Conservation (phyloP, 2,113 vertebrate species). For the Corydoras maculifer region DNA sequence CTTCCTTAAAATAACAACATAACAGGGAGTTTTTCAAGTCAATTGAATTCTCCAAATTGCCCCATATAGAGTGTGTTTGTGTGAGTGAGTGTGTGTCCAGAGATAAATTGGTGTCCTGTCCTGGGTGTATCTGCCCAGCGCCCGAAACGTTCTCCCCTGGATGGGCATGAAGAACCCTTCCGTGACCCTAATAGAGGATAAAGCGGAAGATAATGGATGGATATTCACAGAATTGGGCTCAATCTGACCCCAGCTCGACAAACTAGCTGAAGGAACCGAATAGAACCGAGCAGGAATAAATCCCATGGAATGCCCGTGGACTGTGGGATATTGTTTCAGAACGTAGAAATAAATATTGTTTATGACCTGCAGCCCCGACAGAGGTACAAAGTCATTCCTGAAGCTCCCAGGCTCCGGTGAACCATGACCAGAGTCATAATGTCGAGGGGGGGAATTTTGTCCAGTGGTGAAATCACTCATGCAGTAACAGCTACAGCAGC, state of each 20-base stretch:
- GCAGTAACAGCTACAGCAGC: conserved; percentile 9
- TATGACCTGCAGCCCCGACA: conserved; percentile 3
- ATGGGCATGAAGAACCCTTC: too few relatives aligned
- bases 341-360: conserved; percentile 17
- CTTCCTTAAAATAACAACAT: too few relatives aligned
- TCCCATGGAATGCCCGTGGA: conserved; percentile 1
- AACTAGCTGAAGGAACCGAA: neutral
- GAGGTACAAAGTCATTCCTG: conserved; percentile 5
- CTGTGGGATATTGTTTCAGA: conserved; percentile 5
- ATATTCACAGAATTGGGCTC: neutral
- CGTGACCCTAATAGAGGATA: too few relatives aligned
- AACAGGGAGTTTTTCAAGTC: too few relatives aligned
- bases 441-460: neutral
- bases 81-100: too few relatives aligned
- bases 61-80: too few relatives aligned
- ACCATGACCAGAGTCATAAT: conserved; percentile 15
- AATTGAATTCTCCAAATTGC: too few relatives aligned
- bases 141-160: too few relatives aligned
- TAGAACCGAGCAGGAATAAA: conserved; percentile 1
- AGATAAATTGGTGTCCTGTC: too few relatives aligned
- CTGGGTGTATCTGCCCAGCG: too few relatives aligned
- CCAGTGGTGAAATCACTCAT: conserved; percentile 21
- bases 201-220: too few relatives aligned
- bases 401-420: conserved; percentile 6
- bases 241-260: neutral